Percentiles rank a stretch among this genome's conserved stretches.
These are phyloP conservation scores for Tachina lurida DNA, from an alignment of 2,888 invertebrate genomes.

Conservation along the genomic window DNA sequence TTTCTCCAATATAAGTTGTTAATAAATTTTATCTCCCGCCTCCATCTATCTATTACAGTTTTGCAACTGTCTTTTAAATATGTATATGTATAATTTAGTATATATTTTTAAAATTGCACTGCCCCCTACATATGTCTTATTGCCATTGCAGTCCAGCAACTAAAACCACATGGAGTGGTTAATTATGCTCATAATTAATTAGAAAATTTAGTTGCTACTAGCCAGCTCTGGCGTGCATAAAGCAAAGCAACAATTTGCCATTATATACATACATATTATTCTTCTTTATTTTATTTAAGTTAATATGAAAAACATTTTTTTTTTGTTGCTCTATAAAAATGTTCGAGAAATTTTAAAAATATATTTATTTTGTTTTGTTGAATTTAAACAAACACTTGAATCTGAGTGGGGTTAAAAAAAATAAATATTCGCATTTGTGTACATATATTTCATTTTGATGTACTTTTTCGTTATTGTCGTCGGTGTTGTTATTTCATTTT, in stretches of 20 bases:
- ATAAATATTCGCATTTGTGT: slow-evolving; percentile 17
- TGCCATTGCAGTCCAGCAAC: background rate
- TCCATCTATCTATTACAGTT: no score
- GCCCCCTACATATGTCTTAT: no score
- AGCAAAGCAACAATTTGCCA: slow-evolving; percentile 13
- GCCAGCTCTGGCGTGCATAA: background rate
- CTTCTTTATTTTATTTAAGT: slow-evolving; percentile 9
- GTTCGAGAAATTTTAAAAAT: slow-evolving; percentile 38
- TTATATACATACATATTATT: background rate
- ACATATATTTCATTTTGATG: slow-evolving; percentile 40
- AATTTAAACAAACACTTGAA: slow-evolving; percentile 29
- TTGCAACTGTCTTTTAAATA: no score
- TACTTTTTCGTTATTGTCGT: slow-evolving; percentile 36
- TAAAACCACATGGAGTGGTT: background rate
- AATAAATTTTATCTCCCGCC: no score
- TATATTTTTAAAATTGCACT: no score
- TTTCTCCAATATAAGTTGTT: no score
- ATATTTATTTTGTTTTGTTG: background rate
- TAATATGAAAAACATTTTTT: slow-evolving; percentile 27
- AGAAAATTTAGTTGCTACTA: no score
- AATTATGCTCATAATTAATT: background rate
- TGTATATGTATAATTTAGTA: no score
- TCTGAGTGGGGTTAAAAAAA: background rate
- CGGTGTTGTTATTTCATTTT: slow-evolving; percentile 28
- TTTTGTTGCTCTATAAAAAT: slow-evolving; percentile 41